Conservation (phyloP, 2,797 vertebrate genomes). For the Myotis myotis region DNA sequence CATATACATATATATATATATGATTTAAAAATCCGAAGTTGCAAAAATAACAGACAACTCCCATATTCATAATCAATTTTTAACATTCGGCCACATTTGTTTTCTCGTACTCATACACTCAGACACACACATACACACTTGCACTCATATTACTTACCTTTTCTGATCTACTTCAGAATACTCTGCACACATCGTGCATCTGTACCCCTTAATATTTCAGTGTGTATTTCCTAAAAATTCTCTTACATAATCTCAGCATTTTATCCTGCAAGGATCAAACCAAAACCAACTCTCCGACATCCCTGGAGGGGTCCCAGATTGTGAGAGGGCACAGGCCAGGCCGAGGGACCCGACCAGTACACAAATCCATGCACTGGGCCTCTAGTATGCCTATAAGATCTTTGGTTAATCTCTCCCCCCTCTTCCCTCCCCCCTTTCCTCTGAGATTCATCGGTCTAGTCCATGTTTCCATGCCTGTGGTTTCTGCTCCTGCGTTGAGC, state of each 20-base stretch:
- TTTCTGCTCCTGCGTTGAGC: too few relatives aligned
- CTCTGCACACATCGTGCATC: not conserved
- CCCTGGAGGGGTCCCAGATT: not conserved
- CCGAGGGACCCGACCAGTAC: too few relatives aligned
- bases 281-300: too few relatives aligned
- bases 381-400: too few relatives aligned
- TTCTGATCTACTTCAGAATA: not conserved
- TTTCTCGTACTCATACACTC: not conserved
- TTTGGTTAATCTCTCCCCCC: too few relatives aligned
- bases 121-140: too few relatives aligned
- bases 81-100: not conserved
- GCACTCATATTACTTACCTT: not conserved
- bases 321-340: too few relatives aligned
- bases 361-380: too few relatives aligned
- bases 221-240: not conserved
- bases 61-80: not conserved
- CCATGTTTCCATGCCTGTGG: too few relatives aligned
- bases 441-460: too few relatives aligned
- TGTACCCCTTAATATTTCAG: not conserved
- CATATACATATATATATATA: not conserved
- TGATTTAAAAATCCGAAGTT: constrained; percentile 46
- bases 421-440: too few relatives aligned
- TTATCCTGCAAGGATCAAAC: too few relatives aligned
- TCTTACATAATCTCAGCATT: not conserved
- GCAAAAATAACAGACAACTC: not conserved